Conservation (phyloP, 2,797 vertebrate genomes). For the Simalia tracyae region DNA sequence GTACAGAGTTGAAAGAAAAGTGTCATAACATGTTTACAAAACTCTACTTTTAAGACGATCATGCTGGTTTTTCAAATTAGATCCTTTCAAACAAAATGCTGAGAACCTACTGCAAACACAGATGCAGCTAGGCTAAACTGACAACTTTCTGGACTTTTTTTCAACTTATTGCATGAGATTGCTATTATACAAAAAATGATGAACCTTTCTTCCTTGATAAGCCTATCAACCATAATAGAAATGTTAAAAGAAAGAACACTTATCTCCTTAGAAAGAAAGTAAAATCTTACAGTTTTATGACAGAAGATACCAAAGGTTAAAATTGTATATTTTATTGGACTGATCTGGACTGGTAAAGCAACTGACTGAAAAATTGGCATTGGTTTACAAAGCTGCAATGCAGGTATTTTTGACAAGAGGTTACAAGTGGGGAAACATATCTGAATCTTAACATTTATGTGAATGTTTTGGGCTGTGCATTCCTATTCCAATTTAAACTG, state of each 20-base stretch:
- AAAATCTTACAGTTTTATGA: not conserved
- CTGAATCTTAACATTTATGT: not conserved
- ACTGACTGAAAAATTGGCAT: not conserved
- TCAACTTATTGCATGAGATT: not conserved
- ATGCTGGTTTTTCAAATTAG: constrained; percentile 11
- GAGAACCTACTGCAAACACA: not conserved
- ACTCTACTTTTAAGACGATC: not conserved
- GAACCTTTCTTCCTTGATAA: constrained; percentile 14
- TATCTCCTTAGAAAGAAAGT: constrained; percentile 22
- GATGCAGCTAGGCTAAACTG: not conserved
- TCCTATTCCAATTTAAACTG: not conserved
- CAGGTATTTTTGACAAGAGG: not conserved
- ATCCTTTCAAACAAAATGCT: constrained; percentile 26
- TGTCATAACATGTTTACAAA: constrained; percentile 8
- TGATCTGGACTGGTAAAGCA: not conserved
- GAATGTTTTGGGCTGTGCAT: not conserved
- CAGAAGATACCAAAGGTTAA: not conserved
- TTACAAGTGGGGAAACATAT: not conserved
- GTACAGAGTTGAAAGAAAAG: not conserved
- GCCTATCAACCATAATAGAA: not conserved
- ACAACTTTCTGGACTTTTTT: constrained; percentile 12
- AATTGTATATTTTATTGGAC: not conserved
- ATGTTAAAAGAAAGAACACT: constrained; percentile 11
- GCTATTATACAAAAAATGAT: not conserved
- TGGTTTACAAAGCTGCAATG: not conserved